Conservation (phyloP, 2,113 vertebrate genomes). For the Cardinalis cardinalis region DNA sequence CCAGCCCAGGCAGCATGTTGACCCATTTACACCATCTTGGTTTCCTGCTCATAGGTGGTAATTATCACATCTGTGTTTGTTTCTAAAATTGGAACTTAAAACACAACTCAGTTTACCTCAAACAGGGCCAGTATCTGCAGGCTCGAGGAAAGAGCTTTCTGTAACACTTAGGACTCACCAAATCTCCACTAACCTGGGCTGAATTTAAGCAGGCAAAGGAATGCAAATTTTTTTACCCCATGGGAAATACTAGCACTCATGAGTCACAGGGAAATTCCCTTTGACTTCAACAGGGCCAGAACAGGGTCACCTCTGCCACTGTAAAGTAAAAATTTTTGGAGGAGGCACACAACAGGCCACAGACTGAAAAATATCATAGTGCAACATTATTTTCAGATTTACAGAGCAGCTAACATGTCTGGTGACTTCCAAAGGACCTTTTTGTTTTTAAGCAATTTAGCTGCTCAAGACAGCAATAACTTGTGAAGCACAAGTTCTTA, state of each 20-base stretch:
- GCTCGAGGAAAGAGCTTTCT: neutral
- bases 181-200: neutral
- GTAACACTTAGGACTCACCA: neutral
- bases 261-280: neutral
- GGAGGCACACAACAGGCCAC: neutral
- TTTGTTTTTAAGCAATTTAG: neutral
- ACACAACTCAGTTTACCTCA: neutral
- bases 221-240: neutral
- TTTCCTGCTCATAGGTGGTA: neutral
- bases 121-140: neutral
- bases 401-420: neutral
- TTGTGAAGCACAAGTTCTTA: neutral
- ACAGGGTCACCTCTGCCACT: neutral
- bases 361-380: neutral
- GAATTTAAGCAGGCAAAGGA: neutral
- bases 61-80: constrained; percentile 29
- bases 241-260: neutral
- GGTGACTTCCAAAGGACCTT: neutral
- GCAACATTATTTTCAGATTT: neutral
- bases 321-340: neutral
- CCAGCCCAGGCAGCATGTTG: neutral
- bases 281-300: neutral
- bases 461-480: neutral
- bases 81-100: constrained; percentile 32
- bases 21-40: neutral